Evolutionary conservation across 2,797 vertebrate genomes (phyloP), one percentile per base, ranked within the genome.

Genomic region (Tiaroga cobitis): DNA sequence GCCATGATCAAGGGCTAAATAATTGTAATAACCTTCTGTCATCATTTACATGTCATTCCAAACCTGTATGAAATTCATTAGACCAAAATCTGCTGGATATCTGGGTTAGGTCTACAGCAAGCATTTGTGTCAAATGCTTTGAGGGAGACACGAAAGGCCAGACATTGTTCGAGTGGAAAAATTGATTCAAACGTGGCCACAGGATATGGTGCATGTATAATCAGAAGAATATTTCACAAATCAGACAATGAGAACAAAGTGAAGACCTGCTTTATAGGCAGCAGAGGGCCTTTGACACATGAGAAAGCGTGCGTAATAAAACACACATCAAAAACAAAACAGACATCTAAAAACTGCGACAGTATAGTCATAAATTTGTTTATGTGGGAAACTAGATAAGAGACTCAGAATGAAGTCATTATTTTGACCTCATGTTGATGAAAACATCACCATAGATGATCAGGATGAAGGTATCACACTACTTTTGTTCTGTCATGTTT

Each of bases 361-460:
- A 2, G 51, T 16, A 29, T 7, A 59, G 49, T 54, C 67, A 82
- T 54, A 41, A 1, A 70, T 82, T 82, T 82, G 68, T 59, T 54
- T 70, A 72, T 73, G 24, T 61, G 80, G 67, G 41, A 56, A 72
- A 32, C 13, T 3, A 69, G 63, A 80, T 80, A 69, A 51, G 63
- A 81, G 63, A 51, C 43, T 51, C 78, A 24, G 61, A 29, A 80
- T 80, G 65, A 81, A 21, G 68, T 82, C 68, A 73, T 73, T 82
- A 72, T 82, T 73, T 72, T 82, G 80, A 72, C 80, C 54, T 82
- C 80, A 61, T 32, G 68, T 34, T 39, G 68, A 56, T 82, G 18
- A 43, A 41, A 72, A 70, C 10, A 82, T 82, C 51, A 8, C 68
- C n/a, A 72, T 5, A 70, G 61, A 67, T 81, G 63, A 68, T 69